Evolutionary conservation across 2,797 vertebrate species (phyloP).

Genomic region (Epinephelus coioides): DNA sequence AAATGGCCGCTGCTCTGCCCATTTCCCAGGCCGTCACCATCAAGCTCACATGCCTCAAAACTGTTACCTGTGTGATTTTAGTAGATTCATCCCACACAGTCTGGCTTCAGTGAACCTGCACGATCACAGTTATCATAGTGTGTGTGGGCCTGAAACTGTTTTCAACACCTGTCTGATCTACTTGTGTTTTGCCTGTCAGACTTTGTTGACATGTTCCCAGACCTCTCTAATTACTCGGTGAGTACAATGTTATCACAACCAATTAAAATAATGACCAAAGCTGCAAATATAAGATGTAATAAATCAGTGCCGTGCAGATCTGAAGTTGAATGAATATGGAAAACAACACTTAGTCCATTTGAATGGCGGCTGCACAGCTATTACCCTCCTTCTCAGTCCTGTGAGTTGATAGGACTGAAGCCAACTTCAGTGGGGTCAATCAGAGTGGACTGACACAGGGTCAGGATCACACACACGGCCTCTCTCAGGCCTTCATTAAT

Average conservation of each 20-base stretch:
- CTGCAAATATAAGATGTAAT: not conserved
- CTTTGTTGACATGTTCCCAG: not conserved
- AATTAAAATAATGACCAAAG: not conserved
- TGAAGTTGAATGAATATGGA: not conserved
- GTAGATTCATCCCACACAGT: not conserved
- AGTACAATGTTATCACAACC: not conserved
- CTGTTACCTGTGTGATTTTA: not conserved
- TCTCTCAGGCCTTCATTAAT: conserved; percentile 67
- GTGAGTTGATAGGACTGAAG: conserved; percentile 26
- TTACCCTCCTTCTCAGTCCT: conserved; percentile 8
- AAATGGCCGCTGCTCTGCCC: too few relatives aligned
- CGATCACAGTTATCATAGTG: not conserved
- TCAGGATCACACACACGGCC: conserved; percentile 32
- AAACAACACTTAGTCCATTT: not conserved
- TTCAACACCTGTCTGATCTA: not conserved
- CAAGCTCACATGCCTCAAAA: too few relatives aligned
- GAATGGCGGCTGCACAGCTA: conserved; percentile 20
- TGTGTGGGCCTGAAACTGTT: not conserved
- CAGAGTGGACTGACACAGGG: conserved; percentile 49
- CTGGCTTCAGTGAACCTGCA: not conserved
- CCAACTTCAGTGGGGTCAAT: conserved; percentile 55
- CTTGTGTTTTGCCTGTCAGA: not conserved
- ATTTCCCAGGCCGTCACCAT: too few relatives aligned
- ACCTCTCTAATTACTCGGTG: not conserved
- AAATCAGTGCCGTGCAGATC: not conserved